Evolutionary conservation across 2,888 invertebrate genomes (phyloP), one percentile per base, ranked within the genome.

Genomic region (Epsilonema sp.): DNA sequence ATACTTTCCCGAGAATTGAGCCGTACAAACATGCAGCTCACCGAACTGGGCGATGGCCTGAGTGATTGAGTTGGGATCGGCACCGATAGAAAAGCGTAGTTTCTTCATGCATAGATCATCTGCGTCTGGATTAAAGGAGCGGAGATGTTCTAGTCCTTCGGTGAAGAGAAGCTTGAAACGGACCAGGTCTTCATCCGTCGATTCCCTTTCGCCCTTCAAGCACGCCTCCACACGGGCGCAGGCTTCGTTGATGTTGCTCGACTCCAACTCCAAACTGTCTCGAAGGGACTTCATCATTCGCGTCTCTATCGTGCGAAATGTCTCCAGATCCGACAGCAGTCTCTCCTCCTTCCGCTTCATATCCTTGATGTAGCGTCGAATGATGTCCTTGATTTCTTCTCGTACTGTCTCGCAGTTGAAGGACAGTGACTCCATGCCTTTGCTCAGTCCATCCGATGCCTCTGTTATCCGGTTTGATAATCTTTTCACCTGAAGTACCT

Each of bases 31-130:
- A 61, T 82, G 84, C 39, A 90, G 71, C 65, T 90, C 90, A 42
- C 89, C 90, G 78, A 87, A 61, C 55, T 82, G 80, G 43, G 82
- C 79, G 26, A 90, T 78, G 60, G 86, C 85, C 60, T 81, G n/a
- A n/a, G n/a, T n/a, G n/a, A n/a, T n/a, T n/a, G n/a, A n/a, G n/a
- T 87, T 86, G 2, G 89, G 85, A 68, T 90, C 90, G 62, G 84
- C 84, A 25, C 82, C 80, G 73, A 84, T 79, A 45, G 81, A 75
- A 69, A 87, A 83, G 20, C 63, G 56, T 3, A 63, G 51, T 52
- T 64, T 64, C 46, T 64, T 56, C 37, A 54, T 53, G 52, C 59
- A 61, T 5, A 63, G 52, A 20, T 63, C 63, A 23, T 64, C 79
- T 13, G 60, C 53, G 70, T 90, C 90, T 60, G 86, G 83, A 67